These are phyloP conservation scores for Anadara kagoshimensis DNA, from an alignment of 1,140 invertebrate genomes.

Conservation along the genomic window DNA sequence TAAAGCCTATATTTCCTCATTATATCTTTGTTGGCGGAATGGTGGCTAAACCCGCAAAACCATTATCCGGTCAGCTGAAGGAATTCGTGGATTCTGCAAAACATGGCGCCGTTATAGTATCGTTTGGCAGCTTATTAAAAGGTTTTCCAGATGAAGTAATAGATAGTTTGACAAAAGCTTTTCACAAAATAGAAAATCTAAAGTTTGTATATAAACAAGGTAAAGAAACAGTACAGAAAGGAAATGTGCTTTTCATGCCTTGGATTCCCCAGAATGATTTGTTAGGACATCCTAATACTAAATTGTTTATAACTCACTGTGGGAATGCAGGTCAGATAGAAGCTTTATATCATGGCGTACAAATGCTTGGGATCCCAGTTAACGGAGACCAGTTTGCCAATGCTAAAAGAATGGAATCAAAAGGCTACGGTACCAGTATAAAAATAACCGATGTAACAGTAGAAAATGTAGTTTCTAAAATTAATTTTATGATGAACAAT, in stretches of 20 bases:
- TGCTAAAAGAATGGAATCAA: slow-evolving; percentile 34
- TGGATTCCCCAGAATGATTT: slow-evolving; percentile 61
- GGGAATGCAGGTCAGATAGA: slow-evolving; percentile 53
- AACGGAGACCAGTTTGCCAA: slow-evolving; percentile 80
- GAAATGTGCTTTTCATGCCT: slow-evolving; percentile 36
- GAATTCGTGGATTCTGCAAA: slow-evolving; percentile 42
- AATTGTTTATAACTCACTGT: slow-evolving; percentile 57
- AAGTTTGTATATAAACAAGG: slow-evolving; percentile 40
- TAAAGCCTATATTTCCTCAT: slow-evolving; percentile 47
- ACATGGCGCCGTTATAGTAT: slow-evolving; percentile 46
- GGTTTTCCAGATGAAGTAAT: slow-evolving; percentile 24
- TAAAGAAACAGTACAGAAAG: slow-evolving; percentile 7
- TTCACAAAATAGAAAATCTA: slow-evolving; percentile 22
- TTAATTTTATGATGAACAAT: slow-evolving; percentile 43
- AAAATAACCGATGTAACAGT: slow-evolving; percentile 25
- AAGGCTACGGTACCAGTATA: slow-evolving; percentile 40
- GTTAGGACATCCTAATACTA: slow-evolving; percentile 76
- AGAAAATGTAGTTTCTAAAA: slow-evolving; percentile 29
- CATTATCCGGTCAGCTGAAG: slow-evolving; percentile 25
- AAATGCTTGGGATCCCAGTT: slow-evolving; percentile 80
- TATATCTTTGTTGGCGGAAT: slow-evolving; percentile 46
- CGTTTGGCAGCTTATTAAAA: slow-evolving; percentile 45
- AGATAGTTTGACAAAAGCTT: slow-evolving; percentile 29
- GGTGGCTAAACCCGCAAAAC: slow-evolving; percentile 18
- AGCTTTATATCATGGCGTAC: slow-evolving; percentile 55